phyloP scores from a whole-genome alignment of 37 sponge, comb jelly and placozoan genomes.

The Halisarca cf. caerulea region DNA sequence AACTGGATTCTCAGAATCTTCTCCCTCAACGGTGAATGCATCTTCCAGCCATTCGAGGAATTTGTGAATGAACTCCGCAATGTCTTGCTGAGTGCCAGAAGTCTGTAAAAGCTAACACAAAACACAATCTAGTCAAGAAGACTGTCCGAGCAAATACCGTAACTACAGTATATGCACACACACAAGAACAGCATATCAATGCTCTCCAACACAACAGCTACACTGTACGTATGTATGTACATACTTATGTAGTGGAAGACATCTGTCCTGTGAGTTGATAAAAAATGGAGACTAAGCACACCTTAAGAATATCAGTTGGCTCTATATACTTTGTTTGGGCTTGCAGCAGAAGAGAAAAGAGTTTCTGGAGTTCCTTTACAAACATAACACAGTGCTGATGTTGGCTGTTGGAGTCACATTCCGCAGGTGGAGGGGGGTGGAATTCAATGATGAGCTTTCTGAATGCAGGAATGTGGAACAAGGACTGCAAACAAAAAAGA shows the following conservation, averaged over 20 bases:
- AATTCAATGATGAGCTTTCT: constrained; percentile 37
- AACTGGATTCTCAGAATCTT: constrained; percentile 43
- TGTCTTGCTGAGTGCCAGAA: constrained; percentile 56
- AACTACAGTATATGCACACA: too few relatives aligned
- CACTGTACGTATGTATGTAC: too few relatives aligned
- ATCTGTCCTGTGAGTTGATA: too few relatives aligned
- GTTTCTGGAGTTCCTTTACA: constrained; percentile 63
- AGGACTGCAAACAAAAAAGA: constrained; percentile 46
- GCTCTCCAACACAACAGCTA: too few relatives aligned
- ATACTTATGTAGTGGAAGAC: too few relatives aligned
- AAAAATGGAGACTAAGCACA: constrained; percentile 19
- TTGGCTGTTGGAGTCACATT: neutral
- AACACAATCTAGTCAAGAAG: too few relatives aligned
- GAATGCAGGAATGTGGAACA: constrained; percentile 66
- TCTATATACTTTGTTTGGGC: constrained; percentile 56
- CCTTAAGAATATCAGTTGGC: constrained; percentile 62
- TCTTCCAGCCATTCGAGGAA: constrained; percentile 78
- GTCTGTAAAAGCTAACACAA: neutral
- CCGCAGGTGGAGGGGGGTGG: constrained; percentile 18
- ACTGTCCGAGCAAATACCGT: too few relatives aligned
- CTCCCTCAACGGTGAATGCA: constrained; percentile 44
- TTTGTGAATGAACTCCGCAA: constrained; percentile 79
- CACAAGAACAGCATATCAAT: too few relatives aligned
- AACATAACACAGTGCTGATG: constrained; percentile 55
- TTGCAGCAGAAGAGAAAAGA: constrained; percentile 62